These are phyloP conservation scores for Catotricha subobsoleta DNA, from an alignment of 2,888 invertebrate genomes.

Conservation along the genomic window DNA sequence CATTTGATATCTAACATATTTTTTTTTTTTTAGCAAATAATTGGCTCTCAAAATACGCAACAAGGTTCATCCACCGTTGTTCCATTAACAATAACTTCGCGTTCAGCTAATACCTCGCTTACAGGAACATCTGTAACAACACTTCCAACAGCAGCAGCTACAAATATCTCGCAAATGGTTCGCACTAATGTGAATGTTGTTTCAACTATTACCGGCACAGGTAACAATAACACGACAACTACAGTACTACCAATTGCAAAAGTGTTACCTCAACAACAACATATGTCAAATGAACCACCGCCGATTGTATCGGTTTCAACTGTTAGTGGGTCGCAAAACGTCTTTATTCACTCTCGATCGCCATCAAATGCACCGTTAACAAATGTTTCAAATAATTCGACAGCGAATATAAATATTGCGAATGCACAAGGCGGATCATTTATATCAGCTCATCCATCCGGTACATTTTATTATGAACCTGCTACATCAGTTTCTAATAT, in stretches of 20 bases:
- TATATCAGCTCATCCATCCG: background rate
- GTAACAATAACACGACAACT: slow-evolving; percentile 6
- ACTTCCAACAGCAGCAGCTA: background rate
- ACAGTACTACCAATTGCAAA: slow-evolving; percentile 24
- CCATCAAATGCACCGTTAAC: slow-evolving; percentile 12
- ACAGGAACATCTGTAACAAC: slow-evolving; percentile 5
- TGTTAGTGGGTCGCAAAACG: slow-evolving; percentile 13
- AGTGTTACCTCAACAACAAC: slow-evolving; percentile 21
- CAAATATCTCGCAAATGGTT: slow-evolving; percentile 3
- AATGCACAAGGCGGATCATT: slow-evolving; percentile 19
- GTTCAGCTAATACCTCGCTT: slow-evolving; percentile 1
- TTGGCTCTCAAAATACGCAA: slow-evolving; percentile 13
- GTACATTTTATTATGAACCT: slow-evolving; percentile 25
- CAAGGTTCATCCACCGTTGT: slow-evolving; percentile 24
- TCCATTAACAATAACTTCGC: slow-evolving; percentile 23
- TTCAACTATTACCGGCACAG: slow-evolving; percentile 6
- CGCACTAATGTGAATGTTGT: slow-evolving; percentile 4
- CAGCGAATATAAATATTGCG: slow-evolving; percentile 17
- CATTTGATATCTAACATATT: background rate
- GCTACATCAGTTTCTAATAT: slow-evolving; percentile 1
- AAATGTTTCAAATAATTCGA: slow-evolving; percentile 13
- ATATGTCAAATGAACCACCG: slow-evolving; percentile 6
- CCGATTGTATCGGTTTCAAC: slow-evolving; percentile 10
- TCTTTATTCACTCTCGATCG: slow-evolving; percentile 20
- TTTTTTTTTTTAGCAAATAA: slow-evolving; percentile 4